A percentile compares a stretch with the other conserved stretches of the same genome.
Evolutionary conservation across 2,888 invertebrate genomes (phyloP).

Genomic region (Tipula helvola): DNA sequence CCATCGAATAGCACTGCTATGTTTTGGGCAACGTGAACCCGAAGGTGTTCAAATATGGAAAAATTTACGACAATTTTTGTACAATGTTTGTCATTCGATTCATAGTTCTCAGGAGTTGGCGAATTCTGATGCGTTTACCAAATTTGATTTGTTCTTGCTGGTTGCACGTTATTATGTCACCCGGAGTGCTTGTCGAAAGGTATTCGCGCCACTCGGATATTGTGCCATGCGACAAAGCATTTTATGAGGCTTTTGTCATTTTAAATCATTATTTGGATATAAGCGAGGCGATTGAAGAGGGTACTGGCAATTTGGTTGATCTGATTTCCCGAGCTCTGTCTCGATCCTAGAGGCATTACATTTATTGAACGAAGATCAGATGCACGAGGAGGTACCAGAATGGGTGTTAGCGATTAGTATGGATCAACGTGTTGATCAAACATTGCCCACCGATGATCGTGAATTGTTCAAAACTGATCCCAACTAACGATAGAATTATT

Average conservation of each 20-base stretch:
- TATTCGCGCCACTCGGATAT: constrained; percentile 75
- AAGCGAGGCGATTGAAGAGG: constrained; percentile 87
- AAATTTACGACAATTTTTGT: constrained; percentile 43
- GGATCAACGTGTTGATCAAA: constrained; percentile 89
- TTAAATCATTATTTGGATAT: constrained; percentile 93
- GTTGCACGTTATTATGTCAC: constrained; percentile 62
- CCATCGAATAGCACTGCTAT: constrained; percentile 52
- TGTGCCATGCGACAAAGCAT: constrained; percentile 83
- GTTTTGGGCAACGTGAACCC: constrained; percentile 44
- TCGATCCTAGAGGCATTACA: constrained; percentile 64
- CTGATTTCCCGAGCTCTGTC: constrained; percentile 85
- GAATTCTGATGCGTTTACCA: constrained; percentile 36
- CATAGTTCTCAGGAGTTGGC: background rate
- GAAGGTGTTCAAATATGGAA: constrained; percentile 54
- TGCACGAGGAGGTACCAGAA: constrained; percentile 82
- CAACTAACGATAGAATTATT: too few species aligned
- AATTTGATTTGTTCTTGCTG: constrained; percentile 45
- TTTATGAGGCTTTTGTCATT: constrained; percentile 92
- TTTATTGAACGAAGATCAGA: constrained; percentile 45
- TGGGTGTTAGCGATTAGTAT: constrained; percentile 96
- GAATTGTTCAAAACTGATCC: constrained; percentile 49
- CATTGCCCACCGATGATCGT: constrained; percentile 72
- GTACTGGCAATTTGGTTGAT: constrained; percentile 57
- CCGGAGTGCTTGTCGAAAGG: constrained; percentile 54
- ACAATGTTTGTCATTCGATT: constrained; percentile 22